These are phyloP conservation scores for Cervus canadensis DNA, from an alignment of 2,113 vertebrate genomes.

Conservation along the genomic window DNA sequence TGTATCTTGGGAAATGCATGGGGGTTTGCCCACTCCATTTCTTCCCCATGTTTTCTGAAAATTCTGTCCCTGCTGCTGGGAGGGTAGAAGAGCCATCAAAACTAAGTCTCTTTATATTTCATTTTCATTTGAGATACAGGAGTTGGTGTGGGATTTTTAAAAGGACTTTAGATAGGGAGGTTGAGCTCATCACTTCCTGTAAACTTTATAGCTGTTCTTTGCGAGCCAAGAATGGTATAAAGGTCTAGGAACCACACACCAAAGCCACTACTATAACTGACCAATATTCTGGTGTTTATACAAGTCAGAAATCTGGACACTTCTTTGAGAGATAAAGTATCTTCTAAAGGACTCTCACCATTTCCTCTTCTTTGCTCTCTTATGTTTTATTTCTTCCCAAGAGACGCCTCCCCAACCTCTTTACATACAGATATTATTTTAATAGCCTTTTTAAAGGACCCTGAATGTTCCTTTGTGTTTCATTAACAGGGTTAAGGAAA, in stretches of 20 bases:
- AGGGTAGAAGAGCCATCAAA: background rate
- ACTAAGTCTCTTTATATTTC: background rate
- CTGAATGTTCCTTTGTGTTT: background rate
- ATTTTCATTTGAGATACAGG: background rate
- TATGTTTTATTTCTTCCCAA: constrained; percentile 24
- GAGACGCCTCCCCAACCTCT: background rate
- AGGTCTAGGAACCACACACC: background rate
- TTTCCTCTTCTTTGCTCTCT: background rate
- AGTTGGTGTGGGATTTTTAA: background rate
- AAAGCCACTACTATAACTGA: background rate
- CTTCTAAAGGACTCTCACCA: background rate
- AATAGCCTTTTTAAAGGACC: background rate
- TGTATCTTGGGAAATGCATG: background rate
- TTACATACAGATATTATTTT: background rate
- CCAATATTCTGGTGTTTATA: background rate
- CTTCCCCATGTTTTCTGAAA: background rate
- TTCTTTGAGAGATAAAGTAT: constrained; percentile 7
- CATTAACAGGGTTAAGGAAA: background rate
- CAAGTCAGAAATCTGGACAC: background rate
- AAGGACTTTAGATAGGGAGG: background rate
- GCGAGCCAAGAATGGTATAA: background rate
- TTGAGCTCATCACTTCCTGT: background rate
- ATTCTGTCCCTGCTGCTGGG: background rate
- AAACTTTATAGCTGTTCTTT: background rate
- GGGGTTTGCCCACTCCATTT: background rate